Conservation (phyloP, 2,888 invertebrate genomes). For the Leptogaster cylindrica region DNA sequence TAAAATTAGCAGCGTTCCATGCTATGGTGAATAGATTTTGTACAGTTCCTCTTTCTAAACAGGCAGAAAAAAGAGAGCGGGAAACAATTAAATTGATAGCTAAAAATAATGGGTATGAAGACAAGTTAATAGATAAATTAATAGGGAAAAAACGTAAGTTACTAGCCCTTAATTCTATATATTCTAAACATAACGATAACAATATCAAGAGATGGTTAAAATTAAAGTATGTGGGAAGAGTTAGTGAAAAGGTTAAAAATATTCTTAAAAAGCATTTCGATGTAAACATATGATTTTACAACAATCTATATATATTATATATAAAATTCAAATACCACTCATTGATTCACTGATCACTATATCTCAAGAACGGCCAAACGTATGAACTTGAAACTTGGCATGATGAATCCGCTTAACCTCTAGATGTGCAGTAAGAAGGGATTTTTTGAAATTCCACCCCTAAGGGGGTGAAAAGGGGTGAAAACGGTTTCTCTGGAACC, state of each 20-base stretch:
- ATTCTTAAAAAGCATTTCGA: background rate
- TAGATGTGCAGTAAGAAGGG: too few species aligned
- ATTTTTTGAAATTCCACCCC: too few species aligned
- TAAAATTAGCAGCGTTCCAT: background rate
- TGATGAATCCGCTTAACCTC: too few species aligned
- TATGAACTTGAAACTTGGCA: too few species aligned
- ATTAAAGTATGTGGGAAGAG: background rate
- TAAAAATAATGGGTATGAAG: background rate
- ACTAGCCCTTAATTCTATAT: background rate
- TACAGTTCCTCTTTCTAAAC: too few species aligned
- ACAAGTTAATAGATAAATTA: background rate
- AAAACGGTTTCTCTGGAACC: too few species aligned
- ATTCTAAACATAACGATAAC: background rate
- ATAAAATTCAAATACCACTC: too few species aligned
- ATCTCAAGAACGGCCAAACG: too few species aligned
- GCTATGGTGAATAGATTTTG: background rate
- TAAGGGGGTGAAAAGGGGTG: too few species aligned
- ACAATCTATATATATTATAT: background rate
- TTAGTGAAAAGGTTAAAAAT: too few species aligned
- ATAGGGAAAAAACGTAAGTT: background rate
- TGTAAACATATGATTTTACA: background rate
- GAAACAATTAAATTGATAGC: background rate
- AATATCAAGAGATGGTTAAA: background rate
- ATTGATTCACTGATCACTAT: too few species aligned
- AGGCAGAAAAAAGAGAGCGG: too few species aligned